Base-by-base conservation (phyloP, 2,888 invertebrate genomes). In the Phragmatobia fuliginosa region DNA sequence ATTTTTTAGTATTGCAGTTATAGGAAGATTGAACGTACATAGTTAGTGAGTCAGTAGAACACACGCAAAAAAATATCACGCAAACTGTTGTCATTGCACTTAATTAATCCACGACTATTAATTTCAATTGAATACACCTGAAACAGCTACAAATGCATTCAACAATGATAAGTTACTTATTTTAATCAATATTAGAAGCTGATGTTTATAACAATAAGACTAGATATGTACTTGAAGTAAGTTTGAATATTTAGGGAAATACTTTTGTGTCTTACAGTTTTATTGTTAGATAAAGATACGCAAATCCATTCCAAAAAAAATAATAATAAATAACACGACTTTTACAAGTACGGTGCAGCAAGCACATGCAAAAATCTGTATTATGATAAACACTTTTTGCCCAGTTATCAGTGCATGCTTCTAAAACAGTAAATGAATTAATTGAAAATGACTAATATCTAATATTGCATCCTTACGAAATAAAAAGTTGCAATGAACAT, bases 111-210 rank as follows among this genome's bases (percentile, higher is more conserved):
- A 70, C 68, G 62, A 65, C 62, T 66, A 56, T 72, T 66, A 78
- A 74, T 73, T 67, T 41, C 69, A 71, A 74, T 69, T 76, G 32
- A 79, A 73, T 70, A 70, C 63, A 71, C n/a, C n/a, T 14, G 38
- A 38, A 4, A 4, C 38, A 2, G 38, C 62, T 68, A 67, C 25
- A 61, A 8, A 59, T 79, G 72, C 70, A 74, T 52, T 28, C 32
- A 71, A n/a, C 62, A 62, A 62, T 62, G 62, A 63, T 8, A 58
- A 28, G 31, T 10, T 41, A 41, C 62, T 38, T 16, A 62, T 11
- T 62, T 62, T 41, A 18, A 62, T 21, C 41, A 38, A 10, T 61
- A 61, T 62, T 41, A 21, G 5, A 41, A 41, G 18, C 21, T 41
- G 28, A 62, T 41, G 10, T 62, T 62, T 41, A 31, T 31, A 31